A percentile compares a stretch with the other conserved stretches of the same genome.
Conservation (phyloP, 1,140 invertebrate species). For the Pseudoatta argentina region DNA sequence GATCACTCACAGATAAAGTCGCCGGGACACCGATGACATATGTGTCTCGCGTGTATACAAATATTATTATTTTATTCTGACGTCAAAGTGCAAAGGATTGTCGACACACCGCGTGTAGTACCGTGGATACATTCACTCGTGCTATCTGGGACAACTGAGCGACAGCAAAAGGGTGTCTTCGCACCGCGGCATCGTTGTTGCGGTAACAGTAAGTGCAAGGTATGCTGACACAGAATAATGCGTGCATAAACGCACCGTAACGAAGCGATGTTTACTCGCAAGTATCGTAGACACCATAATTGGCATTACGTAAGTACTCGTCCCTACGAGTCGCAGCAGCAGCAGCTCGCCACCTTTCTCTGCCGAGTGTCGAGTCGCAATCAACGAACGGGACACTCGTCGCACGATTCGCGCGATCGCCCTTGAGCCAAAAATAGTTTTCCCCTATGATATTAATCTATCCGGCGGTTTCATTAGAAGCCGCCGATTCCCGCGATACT, state of each 20-base stretch:
- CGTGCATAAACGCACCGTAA: constrained; percentile 67
- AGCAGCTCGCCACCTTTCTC: constrained; percentile 78
- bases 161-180: constrained; percentile 41
- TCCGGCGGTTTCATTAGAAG: constrained; percentile 44
- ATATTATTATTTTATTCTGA: constrained; percentile 52
- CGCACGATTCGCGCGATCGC: constrained; percentile 48
- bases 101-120: background rate
- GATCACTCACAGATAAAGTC: constrained; percentile 21
- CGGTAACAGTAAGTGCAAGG: constrained; percentile 62
- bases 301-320: constrained; percentile 79
- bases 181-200: constrained; percentile 26
- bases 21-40: background rate
- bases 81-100: constrained; percentile 39
- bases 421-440: constrained; percentile 61
- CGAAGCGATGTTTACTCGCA: constrained; percentile 67
- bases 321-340: constrained; percentile 58
- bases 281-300: constrained; percentile 68
- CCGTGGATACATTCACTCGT: constrained; percentile 55
- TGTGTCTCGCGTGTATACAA: constrained; percentile 28
- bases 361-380: constrained; percentile 45
- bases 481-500: constrained; percentile 14
- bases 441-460: constrained; percentile 46
- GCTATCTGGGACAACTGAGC: constrained; percentile 50
- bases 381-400: constrained; percentile 57
- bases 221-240: constrained; percentile 66